These are phyloP conservation scores for Bufotes viridis DNA, from an alignment of 2,797 vertebrate species.

Conservation along the genomic window DNA sequence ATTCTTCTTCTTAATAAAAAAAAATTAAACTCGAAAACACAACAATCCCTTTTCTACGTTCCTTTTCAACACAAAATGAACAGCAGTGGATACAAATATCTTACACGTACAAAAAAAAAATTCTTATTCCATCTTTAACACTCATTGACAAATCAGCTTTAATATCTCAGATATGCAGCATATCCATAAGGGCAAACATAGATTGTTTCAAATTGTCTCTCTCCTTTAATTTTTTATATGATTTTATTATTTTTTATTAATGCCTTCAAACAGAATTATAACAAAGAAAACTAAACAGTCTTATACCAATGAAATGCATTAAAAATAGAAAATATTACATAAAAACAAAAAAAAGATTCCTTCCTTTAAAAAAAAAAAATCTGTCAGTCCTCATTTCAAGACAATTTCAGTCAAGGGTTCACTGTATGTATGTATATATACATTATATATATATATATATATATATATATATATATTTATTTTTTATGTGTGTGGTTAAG, in stretches of 20 bases:
- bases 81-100: constrained; percentile 99
- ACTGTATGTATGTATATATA: constrained; percentile 62
- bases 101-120: constrained; percentile 87
- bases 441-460: neutral
- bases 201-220: constrained; percentile 79
- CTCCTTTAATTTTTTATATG: constrained; percentile 75
- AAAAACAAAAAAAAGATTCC: constrained; percentile 74
- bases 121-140: constrained; percentile 90
- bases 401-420: constrained; percentile 82
- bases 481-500: constrained; percentile 63
- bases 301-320: constrained; percentile 87
- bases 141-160: constrained; percentile 80
- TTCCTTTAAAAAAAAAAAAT: constrained; percentile 83
- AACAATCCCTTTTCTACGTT: constrained; percentile 88
- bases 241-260: constrained; percentile 72
- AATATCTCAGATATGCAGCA: constrained; percentile 96
- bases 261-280: constrained; percentile 77
- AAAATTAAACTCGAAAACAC: constrained; percentile 77
- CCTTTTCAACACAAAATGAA: constrained; percentile 89
- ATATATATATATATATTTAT: constrained; percentile 67
- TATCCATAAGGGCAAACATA: constrained; percentile 97
- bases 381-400: constrained; percentile 79
- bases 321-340: constrained; percentile 88
- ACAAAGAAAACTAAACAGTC: constrained; percentile 80
- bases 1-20: constrained; percentile 80